Base-by-base conservation (phyloP, 1,140 invertebrate species). In the Sycophaga agraensis region DNA sequence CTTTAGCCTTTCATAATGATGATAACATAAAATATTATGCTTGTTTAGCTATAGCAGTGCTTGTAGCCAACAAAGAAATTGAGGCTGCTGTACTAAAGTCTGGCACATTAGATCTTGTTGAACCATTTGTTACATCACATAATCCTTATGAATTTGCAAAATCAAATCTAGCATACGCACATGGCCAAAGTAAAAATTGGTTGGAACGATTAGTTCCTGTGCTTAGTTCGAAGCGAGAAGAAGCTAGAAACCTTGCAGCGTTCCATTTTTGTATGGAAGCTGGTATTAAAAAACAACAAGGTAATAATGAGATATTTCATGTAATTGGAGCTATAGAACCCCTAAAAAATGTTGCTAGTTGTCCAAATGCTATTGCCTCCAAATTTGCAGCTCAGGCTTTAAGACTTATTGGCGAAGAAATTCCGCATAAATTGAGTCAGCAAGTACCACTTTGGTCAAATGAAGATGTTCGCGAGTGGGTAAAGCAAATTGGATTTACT, bases 181-280 rank as follows among this genome's bases (percentile, higher is more conserved):
- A 98, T 68, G 97, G 97, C 2, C 94, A 99, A 75, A 96, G 95
- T 70, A 93, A 95, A 73, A 92, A 94, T 66, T 99, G 97, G 97
- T 82, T 99, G 11, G 87, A 94, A 77, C 84, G 92, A 62, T 82
- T 99, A 35, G 93, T 99, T 1, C 96, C 96, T 0, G 92, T 99
- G n/a, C 79, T 99, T 4, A 94, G 90, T 68, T 98, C 96, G 16
- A 94, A 98, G 75, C 83, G 96, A 54, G 93, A 97, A 73, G 97
- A 99, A 78, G 96, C 97, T 0, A 86, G 96, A 65, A 97, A 97
- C 73, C 78, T 99, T 53, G 97, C 97, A 0, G 96, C 97, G 24
- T 99, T 99, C 77, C 97, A 99, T 76, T 99, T 99, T 76, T 98
- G 96, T 71, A 98, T 99, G 94, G 97, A 99, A 79, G 97, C 97